A percentile compares a stretch with the other conserved stretches of the same genome.
Conservation (phyloP, 2,797 vertebrate species). For the Mallotus villosus region DNA sequence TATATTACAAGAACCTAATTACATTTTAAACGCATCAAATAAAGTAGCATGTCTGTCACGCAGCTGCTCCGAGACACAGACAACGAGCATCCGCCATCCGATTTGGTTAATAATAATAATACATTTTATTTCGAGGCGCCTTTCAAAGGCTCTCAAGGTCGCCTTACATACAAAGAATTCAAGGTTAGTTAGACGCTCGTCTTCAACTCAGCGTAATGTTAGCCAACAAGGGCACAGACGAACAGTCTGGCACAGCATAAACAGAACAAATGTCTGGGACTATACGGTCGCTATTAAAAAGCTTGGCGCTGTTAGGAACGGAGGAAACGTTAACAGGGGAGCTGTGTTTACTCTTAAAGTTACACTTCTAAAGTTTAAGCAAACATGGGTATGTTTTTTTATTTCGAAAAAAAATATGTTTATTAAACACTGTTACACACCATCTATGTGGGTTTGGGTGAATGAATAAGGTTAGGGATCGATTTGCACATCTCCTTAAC, state of each 20-base stretch:
- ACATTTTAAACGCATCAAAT: not conserved
- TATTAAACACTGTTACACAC: too few species aligned
- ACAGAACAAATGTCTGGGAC: conserved; percentile 19
- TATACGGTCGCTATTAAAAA: conserved; percentile 11
- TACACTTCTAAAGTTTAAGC: too few species aligned
- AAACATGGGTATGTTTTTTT: too few species aligned
- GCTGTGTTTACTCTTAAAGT: too few species aligned
- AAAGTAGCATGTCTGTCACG: not conserved
- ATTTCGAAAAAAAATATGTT: too few species aligned
- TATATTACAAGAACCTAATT: not conserved
- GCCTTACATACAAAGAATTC: too few species aligned
- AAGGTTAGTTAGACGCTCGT: conserved; percentile 18
- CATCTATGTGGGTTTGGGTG: too few species aligned
- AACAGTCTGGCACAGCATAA: conserved; percentile 12
- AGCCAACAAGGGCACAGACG: conserved; percentile 30
- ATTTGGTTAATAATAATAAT: too few species aligned
- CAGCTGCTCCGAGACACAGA: conserved; percentile 2
- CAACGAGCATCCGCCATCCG: not conserved
- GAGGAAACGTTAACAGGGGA: not conserved
- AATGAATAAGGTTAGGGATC: too few species aligned
- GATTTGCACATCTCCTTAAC: not conserved
- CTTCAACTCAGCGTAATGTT: conserved; percentile 42
- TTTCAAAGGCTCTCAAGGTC: too few species aligned
- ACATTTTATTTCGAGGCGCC: too few species aligned
- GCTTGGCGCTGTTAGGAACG: not conserved